Conservation (phyloP, 2,113 vertebrate species). For the Poecile atricapillus region DNA sequence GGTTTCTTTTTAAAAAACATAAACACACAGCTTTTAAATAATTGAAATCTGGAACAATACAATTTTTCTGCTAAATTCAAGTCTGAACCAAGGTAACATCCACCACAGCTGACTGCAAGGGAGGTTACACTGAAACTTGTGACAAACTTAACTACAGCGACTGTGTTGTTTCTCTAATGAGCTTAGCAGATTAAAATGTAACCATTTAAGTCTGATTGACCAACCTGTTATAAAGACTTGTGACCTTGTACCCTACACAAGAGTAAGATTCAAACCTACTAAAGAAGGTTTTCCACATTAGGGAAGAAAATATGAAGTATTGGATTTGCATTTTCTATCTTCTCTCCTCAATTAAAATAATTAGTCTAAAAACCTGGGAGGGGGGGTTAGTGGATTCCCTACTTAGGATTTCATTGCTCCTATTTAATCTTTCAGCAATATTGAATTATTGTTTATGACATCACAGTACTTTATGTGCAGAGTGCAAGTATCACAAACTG, state of each 20-base stretch:
- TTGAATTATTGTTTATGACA: not conserved
- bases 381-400: not conserved
- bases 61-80: not conserved
- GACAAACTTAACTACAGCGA: not conserved
- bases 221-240: not conserved
- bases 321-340: not conserved
- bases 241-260: not conserved
- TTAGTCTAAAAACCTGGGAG: not conserved
- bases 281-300: not conserved
- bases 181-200: constrained; percentile 59
- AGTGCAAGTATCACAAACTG: not conserved
- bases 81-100: not conserved
- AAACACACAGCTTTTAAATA: not conserved
- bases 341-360: not conserved
- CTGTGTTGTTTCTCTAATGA: not conserved
- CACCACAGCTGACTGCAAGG: not conserved
- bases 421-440: not conserved
- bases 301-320: not conserved
- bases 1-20: not conserved
- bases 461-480: not conserved
- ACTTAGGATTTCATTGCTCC: not conserved
- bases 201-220: constrained; percentile 35
- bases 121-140: not conserved
- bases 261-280: not conserved
- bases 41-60: not conserved